Evolutionary conservation across 23 tunicate species (phyloP), one percentile per base, ranked within the genome.

Genomic region (Ciona savignyi): DNA sequence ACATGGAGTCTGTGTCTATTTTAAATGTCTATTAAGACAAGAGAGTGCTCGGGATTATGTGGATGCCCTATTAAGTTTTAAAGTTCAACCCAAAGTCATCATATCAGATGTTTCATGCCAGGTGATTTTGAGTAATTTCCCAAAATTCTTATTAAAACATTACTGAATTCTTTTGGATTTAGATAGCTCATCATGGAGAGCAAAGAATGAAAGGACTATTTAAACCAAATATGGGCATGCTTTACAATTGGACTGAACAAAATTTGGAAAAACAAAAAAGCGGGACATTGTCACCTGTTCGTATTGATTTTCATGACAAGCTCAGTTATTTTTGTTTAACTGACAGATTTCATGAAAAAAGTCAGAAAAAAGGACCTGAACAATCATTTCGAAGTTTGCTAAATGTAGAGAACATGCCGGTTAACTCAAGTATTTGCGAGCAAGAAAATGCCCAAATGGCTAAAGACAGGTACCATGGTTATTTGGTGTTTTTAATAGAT

Each of bases 121-220:
- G 2, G 74, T 73, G 25, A 23, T 63, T 63, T n/a, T n/a, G n/a
- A n/a, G n/a, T n/a, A n/a, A n/a, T n/a, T n/a, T n/a, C n/a, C n/a
- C n/a, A n/a, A n/a, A n/a, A n/a, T n/a, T n/a, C n/a, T n/a, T n/a
- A n/a, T n/a, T n/a, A n/a, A n/a, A n/a, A n/a, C n/a, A n/a, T n/a
- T n/a, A n/a, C n/a, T n/a, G n/a, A n/a, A n/a, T n/a, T n/a, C n/a
- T n/a, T n/a, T n/a, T n/a, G n/a, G n/a, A n/a, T n/a, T 24, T 33
- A 77, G 81, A 66, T 77, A 3, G 81, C 81, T 4, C 81, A 77
- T 42, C 81, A 77, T 65, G 81, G 81, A 1, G 62, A 77, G 24
- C 35, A 66, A n/a, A 49, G 81, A 67, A 65, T 30, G 32, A 32
- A 32, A 24, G 81, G 30, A 0, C 20, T 77, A 62, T 77, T 77